A percentile compares a stretch with the other conserved stretches of the same genome.
phyloP scores from a whole-genome alignment of 2,888 invertebrate genomes.

The Leucoptera coffeella region DNA sequence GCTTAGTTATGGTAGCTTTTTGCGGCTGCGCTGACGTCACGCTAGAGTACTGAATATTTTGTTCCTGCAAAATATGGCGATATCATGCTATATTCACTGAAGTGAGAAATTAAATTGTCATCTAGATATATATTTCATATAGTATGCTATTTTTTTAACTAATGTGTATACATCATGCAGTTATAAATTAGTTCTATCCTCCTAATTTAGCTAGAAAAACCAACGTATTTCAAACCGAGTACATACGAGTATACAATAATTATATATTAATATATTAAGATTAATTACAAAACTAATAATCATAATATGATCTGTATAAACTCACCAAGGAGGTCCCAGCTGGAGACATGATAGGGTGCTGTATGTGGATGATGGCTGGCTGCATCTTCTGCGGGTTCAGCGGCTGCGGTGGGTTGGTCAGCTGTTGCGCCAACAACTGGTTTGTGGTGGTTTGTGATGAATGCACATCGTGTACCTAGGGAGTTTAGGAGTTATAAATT shows the following conservation, averaged over 20 bases:
- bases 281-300: no score
- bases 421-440: slow-evolving; percentile 39
- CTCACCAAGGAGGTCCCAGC: slow-evolving; percentile 32
- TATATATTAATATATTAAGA: no score
- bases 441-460: slow-evolving; percentile 37
- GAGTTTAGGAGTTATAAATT: not conserved
- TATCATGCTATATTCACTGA: no score
- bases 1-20: slow-evolving; percentile 45
- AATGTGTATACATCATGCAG: no score
- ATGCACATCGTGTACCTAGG: slow-evolving; percentile 14
- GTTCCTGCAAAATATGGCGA: slow-evolving; percentile 24
- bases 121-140: no score
- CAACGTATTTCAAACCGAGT: no score
- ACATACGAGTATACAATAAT: no score
- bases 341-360: slow-evolving; percentile 39
- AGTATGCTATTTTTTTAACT: no score
- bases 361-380: slow-evolving; percentile 47
- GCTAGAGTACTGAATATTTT: slow-evolving; percentile 38
- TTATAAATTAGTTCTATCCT: no score
- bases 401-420: slow-evolving; percentile 46
- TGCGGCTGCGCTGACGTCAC: slow-evolving; percentile 31
- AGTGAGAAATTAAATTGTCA: no score
- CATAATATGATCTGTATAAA: no score
- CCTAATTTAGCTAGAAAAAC: no score
- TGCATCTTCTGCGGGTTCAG: slow-evolving; percentile 47